Conservation (phyloP, 2,113 vertebrate species). For the Apteryx mantelli region DNA sequence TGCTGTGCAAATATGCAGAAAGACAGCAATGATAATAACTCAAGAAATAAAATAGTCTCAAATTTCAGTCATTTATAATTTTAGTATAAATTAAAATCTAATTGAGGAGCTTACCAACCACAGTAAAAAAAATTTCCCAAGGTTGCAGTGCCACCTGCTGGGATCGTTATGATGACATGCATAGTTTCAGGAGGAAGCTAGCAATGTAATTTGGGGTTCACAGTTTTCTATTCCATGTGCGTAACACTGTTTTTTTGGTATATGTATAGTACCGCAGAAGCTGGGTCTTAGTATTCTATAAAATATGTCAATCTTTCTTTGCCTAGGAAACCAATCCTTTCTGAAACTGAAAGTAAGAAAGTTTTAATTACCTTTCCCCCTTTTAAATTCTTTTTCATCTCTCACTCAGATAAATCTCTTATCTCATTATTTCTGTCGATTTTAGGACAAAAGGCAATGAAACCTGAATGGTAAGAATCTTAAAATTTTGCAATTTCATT, state of each 20-base stretch:
- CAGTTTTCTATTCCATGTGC: too few relatives aligned
- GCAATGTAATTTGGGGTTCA: too few relatives aligned
- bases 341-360: fast-evolving
- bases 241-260: fast-evolving
- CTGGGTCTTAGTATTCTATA: too few relatives aligned
- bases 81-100: background rate
- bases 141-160: constrained; percentile 28
- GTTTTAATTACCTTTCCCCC: background rate
- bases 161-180: fast-evolving
- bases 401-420: background rate
- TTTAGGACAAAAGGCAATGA: background rate
- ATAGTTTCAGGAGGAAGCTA: fast-evolving
- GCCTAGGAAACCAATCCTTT: background rate
- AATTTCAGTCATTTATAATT: background rate
- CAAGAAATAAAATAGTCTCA: background rate
- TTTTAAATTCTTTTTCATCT: background rate
- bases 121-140: background rate
- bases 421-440: background rate
- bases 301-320: background rate
- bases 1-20: fast-evolving
- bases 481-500: background rate
- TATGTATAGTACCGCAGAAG: fast-evolving
- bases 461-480: background rate
- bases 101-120: too few relatives aligned
- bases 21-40: fast-evolving